These are phyloP conservation scores for Onychostruthus taczanowskii DNA, from an alignment of 2,113 vertebrate species.

Conservation along the genomic window DNA sequence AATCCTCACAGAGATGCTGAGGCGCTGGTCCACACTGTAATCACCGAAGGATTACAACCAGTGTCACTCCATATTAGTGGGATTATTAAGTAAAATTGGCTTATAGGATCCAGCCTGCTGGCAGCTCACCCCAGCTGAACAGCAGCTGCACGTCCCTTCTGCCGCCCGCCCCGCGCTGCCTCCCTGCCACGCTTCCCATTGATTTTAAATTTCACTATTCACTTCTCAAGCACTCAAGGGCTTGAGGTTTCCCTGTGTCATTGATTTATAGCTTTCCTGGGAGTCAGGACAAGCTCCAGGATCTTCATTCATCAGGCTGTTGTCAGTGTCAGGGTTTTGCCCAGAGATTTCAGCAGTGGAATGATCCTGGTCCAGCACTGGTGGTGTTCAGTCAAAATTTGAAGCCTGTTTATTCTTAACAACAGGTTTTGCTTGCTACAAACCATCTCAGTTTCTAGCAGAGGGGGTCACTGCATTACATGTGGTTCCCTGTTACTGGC, in stretches of 20 bases:
- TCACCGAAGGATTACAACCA: slow-evolving; percentile 9
- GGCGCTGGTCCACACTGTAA: background rate
- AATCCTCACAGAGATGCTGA: background rate
- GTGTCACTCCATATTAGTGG: slow-evolving; percentile 1
- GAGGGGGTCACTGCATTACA: background rate
- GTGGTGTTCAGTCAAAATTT: background rate
- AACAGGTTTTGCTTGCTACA: background rate
- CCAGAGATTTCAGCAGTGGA: background rate
- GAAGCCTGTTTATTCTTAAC: background rate
- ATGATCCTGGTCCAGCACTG: background rate
- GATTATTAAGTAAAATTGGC: slow-evolving; percentile 21
- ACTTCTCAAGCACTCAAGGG: slow-evolving; percentile 45
- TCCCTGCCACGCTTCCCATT: slow-evolving; percentile 56
- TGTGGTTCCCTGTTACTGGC: background rate
- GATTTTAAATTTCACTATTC: slow-evolving; percentile 69
- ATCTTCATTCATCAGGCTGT: slow-evolving; percentile 39
- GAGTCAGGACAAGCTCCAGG: background rate
- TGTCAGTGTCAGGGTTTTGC: background rate
- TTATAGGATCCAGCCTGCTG: background rate
- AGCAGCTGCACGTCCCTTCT: background rate
- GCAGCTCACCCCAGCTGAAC: slow-evolving; percentile 10
- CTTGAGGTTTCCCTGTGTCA: slow-evolving; percentile 1
- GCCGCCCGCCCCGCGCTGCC: background rate
- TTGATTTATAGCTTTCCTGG: slow-evolving; percentile 47
- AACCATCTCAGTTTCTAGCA: background rate